Base-by-base conservation (phyloP, 2,113 vertebrate genomes). In the Eleginops maclovinus region DNA sequence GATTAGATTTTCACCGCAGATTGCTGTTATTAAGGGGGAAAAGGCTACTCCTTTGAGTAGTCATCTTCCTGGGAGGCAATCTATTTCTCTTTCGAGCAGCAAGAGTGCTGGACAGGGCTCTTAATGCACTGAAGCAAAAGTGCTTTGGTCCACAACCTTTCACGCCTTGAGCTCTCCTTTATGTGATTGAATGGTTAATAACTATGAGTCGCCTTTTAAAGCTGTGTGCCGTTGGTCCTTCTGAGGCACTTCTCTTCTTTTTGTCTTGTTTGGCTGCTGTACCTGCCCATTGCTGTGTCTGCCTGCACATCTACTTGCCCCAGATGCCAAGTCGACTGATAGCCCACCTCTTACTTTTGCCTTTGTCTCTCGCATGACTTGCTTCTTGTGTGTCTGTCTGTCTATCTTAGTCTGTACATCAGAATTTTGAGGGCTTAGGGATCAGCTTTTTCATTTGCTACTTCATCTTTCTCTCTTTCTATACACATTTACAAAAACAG, bases 41-140 rank as follows among this genome's bases (percentile, higher is more conserved):
- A 79, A 86, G 78, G 65, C 75, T 83, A 78, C 88, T 77, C 73
- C 83, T 89, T 90, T 90, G 91, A 92, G 91, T 90, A 91, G 92
- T 91, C 91, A 88, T 94, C 94, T 94, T 94, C 93, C 85, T 92
- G 91, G 87, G 93, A 95, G 94, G 92, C 93, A 94, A 93, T 95
- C 92, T 94, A 90, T 94, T 94, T 93, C 87, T 92, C 91, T 94
- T 94, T 91, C 89, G 92, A 87, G 78, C 89, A 83, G 87, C 73
- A 88, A 83, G 83, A 91, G 92, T 92, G 77, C 91, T 84, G 90
- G 89, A 92, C 91, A 89, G 75, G 89, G 89, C 93, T 95, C 89
- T 95, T 95, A 94, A 94, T 95, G 94, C 94, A 93, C 90, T 93
- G 93, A 91, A 94, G 93, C 94, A 94, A 95, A 95, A 95, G 94